Evolutionary conservation across 2,888 invertebrate genomes (phyloP), one percentile per base, ranked within the genome.

Genomic region (Biston stratarius): DNA sequence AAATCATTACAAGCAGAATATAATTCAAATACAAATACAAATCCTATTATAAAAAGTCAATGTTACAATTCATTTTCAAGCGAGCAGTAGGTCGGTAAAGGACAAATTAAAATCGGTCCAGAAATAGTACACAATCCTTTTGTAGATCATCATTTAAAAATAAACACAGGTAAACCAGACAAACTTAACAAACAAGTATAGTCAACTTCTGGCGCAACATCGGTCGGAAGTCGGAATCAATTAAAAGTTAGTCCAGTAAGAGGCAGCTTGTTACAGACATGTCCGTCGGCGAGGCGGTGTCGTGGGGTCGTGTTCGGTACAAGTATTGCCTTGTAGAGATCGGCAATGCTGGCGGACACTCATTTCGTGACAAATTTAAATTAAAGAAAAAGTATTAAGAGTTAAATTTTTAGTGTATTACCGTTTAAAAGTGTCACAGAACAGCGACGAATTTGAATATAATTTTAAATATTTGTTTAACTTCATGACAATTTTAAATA

Each of bases 151-250:
- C 6, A 15, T 40, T 53, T 15, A 15, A 53, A 36, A 40, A 53
- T 15, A 40, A 40, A 40, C 14, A 53, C 44, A 24, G 42, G 44
- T 56, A 8, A n/a, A 9, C 36, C n/a, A 44, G 56, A 36, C 36
- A 36, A 36, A 40, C 11, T 58, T 44, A 40, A 56, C 42, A 36
- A 38, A 48, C 45, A 38, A 48, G 14, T 24, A 48, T 12, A 42
- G 8, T 44, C 34, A 11, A 57, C 34, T 33, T 45, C 14, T 6
- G 14, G 15, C 6, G 38, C 42, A 15, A 10, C 24, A 9, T 10
- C 42, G 60, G 55, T 59, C 49, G 51, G 59, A 51, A 63, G 55
- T 59, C 49, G 51, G 59, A 51, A 63, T 67, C 67, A 67, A 67
- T 67, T 67, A 67, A 60, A 67, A 67, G 48, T 67, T 67, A 15